Evolutionary conservation across 1,140 invertebrate genomes (phyloP).

Genomic region (Chrysopa pallens): DNA sequence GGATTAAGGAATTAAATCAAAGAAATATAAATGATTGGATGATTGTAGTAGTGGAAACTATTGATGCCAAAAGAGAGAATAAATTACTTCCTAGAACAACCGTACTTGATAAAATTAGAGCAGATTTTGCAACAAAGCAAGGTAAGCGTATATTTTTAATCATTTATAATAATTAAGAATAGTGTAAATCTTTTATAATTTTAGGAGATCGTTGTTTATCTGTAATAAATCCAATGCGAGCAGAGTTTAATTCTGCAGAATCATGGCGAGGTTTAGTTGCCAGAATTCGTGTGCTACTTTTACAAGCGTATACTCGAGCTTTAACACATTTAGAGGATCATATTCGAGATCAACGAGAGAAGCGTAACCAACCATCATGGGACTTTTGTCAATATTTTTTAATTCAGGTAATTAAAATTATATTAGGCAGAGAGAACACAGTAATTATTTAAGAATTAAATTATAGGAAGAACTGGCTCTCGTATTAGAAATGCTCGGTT

Average conservation of each 20-base stretch:
- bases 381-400: slow-evolving; percentile 90
- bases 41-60: slow-evolving; percentile 81
- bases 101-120: slow-evolving; percentile 85
- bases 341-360: slow-evolving; percentile 77
- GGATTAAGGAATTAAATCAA: slow-evolving; percentile 60
- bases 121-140: slow-evolving; percentile 84
- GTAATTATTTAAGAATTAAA: too few species aligned
- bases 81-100: slow-evolving; percentile 84
- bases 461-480: slow-evolving; percentile 86
- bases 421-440: too few species aligned
- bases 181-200: slow-evolving; percentile 1
- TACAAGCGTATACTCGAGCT: slow-evolving; percentile 74
- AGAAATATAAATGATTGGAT: slow-evolving; percentile 79
- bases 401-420: slow-evolving; percentile 46
- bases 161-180: not conserved
- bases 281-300: slow-evolving; percentile 63
- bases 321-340: slow-evolving; percentile 78
- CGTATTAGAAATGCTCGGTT: slow-evolving; percentile 82
- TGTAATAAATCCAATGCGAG: slow-evolving; percentile 75
- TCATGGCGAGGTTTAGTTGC: slow-evolving; percentile 74
- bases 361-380: slow-evolving; percentile 78
- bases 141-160: slow-evolving; percentile 28
- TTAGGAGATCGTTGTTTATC: slow-evolving; percentile 63
- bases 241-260: slow-evolving; percentile 72
- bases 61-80: slow-evolving; percentile 79